These are phyloP conservation scores for Entosphenus tridentatus DNA, from an alignment of 2,113 vertebrate genomes.

Conservation along the genomic window DNA sequence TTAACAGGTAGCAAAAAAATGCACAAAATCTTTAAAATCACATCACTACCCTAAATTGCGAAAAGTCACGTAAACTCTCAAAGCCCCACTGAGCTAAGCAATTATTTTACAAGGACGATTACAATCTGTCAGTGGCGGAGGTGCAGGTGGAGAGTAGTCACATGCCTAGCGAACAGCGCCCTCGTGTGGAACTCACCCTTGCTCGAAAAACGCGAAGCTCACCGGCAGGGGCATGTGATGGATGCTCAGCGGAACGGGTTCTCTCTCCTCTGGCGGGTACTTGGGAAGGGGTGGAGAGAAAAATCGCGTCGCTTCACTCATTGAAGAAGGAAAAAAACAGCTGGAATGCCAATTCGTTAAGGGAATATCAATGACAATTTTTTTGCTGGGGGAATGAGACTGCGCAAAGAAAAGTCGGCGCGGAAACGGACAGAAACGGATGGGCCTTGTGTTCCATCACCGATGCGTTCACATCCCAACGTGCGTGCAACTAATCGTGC, in stretches of 20 bases:
- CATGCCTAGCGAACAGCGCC: no score
- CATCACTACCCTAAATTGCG: no score
- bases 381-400: neutral
- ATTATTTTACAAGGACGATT: no score
- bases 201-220: conserved; percentile 85
- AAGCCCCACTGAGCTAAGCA: no score
- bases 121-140: no score
- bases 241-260: conserved; percentile 69
- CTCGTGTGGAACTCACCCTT: conserved; percentile 36
- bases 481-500: neutral
- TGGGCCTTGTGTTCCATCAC: neutral
- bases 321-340: neutral
- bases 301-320: neutral
- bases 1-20: no score
- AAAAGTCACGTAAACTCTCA: no score
- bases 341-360: neutral
- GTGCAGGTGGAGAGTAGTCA: no score
- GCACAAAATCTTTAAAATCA: no score
- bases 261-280: conserved; percentile 62
- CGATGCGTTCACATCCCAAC: neutral
- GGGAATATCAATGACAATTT: neutral
- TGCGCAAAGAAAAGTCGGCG: neutral
- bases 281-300: conserved; percentile 15
- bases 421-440: neutral
- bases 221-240: conserved; percentile 89